phyloP scores from a whole-genome alignment of 2,797 vertebrate species.

The Pseudopleuronectes americanus region DNA sequence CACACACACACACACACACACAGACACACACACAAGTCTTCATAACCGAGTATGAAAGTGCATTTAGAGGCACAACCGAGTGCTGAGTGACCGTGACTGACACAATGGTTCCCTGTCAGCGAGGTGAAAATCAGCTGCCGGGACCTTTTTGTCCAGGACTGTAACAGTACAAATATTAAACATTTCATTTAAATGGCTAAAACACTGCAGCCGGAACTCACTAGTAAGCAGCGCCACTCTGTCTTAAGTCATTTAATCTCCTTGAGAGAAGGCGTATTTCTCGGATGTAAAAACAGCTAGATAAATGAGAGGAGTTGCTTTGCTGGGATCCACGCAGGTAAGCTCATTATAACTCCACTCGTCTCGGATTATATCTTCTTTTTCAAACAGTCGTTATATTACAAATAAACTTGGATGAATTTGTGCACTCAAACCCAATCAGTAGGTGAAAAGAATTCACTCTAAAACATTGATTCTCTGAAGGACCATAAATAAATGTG shows the following conservation, averaged over 20 bases:
- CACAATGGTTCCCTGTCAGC: slow-evolving; percentile 35
- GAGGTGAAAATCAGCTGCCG: slow-evolving; percentile 5
- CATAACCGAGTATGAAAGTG: slow-evolving; percentile 50
- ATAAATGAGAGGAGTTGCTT: slow-evolving; percentile 2
- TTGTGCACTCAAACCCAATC: background rate
- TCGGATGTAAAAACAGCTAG: slow-evolving; percentile 22
- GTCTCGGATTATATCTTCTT: slow-evolving; percentile 1
- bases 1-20: slow-evolving; percentile 13
- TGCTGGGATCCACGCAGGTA: slow-evolving; percentile 24
- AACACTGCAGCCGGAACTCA: background rate
- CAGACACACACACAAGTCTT: slow-evolving; percentile 32
- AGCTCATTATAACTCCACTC: slow-evolving; percentile 6
- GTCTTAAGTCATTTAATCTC: slow-evolving; percentile 53
- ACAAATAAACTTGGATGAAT: background rate
- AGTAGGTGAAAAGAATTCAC: background rate
- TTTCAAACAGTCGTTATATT: background rate
- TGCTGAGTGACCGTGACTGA: slow-evolving; percentile 31
- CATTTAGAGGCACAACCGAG: slow-evolving; percentile 47
- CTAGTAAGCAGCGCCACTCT: slow-evolving; percentile 8
- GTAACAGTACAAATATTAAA: background rate
- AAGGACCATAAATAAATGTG: background rate
- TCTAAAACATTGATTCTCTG: background rate
- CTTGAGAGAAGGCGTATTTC: slow-evolving; percentile 28
- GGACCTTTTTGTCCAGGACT: slow-evolving; percentile 24
- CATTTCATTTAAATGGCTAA: slow-evolving; percentile 8